phyloP scores from a whole-genome alignment of 2,888 invertebrate species.

The Stramonita haemastoma region DNA sequence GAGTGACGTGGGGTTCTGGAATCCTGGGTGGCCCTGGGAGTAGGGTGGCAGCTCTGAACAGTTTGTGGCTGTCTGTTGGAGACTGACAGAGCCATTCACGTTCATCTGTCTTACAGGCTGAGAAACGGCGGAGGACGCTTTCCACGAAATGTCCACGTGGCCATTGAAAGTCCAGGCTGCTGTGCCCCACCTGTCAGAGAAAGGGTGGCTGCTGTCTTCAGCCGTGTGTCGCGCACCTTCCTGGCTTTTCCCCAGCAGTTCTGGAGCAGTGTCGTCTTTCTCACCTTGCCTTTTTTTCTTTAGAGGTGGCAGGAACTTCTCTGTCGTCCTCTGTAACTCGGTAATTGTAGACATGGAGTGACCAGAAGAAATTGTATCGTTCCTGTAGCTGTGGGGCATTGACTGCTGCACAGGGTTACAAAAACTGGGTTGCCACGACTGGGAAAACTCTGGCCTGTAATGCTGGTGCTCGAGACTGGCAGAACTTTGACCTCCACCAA shows the following conservation, averaged over 20 bases:
- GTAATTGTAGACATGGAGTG: neutral
- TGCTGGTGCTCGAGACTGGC: neutral
- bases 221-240: neutral
- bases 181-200: neutral
- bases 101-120: conserved; percentile 2
- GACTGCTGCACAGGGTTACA: neutral
- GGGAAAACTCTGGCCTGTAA: conserved; percentile 21
- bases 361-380: neutral
- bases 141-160: neutral
- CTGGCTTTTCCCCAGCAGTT: neutral
- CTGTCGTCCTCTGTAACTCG: conserved; percentile 34
- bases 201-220: neutral
- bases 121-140: neutral
- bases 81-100: neutral
- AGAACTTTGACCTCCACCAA: neutral
- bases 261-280: neutral
- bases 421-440: neutral
- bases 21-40: neutral
- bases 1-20: neutral
- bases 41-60: neutral
- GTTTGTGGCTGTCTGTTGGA: neutral
- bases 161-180: conserved; percentile 30
- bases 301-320: conserved; percentile 34
- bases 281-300: conserved; percentile 24
- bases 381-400: neutral